Percentiles rank a stretch among this genome's conserved stretches.
phyloP scores from a whole-genome alignment of 2,113 vertebrate genomes.

The Bos javanicus region DNA sequence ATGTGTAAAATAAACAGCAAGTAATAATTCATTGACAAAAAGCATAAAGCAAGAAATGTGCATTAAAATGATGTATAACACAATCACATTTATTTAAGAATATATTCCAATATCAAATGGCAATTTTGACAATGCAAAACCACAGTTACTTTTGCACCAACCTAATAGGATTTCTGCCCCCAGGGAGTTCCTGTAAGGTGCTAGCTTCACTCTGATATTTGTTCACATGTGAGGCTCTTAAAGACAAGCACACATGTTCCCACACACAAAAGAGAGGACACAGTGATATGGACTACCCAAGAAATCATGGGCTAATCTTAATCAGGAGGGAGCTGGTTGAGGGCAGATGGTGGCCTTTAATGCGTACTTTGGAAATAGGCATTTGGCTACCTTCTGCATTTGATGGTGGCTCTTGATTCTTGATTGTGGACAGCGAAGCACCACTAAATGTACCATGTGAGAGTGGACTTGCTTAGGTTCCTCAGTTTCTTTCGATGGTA shows the following conservation, averaged over 20 bases:
- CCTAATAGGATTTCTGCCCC: neutral
- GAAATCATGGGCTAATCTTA: neutral
- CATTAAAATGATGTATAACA: neutral
- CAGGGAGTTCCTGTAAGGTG: neutral
- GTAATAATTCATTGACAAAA: neutral
- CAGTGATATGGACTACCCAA: fast-evolving
- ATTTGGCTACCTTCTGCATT: neutral
- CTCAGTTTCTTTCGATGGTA: neutral
- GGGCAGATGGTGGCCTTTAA: neutral
- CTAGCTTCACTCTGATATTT: neutral
- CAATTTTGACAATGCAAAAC: neutral
- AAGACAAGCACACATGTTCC: neutral
- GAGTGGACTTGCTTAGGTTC: neutral
- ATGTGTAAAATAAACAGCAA: neutral
- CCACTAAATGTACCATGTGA: neutral
- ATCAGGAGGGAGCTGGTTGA: neutral
- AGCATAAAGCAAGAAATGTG: neutral
- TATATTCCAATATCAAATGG: neutral
- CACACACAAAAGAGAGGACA: neutral
- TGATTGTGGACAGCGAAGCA: neutral
- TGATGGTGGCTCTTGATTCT: neutral
- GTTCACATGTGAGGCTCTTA: neutral
- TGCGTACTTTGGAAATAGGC: neutral
- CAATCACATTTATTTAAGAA: neutral
- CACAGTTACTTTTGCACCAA: neutral